These are phyloP conservation scores for Serinus canaria DNA, from an alignment of 2,113 vertebrate genomes.

Conservation along the genomic window DNA sequence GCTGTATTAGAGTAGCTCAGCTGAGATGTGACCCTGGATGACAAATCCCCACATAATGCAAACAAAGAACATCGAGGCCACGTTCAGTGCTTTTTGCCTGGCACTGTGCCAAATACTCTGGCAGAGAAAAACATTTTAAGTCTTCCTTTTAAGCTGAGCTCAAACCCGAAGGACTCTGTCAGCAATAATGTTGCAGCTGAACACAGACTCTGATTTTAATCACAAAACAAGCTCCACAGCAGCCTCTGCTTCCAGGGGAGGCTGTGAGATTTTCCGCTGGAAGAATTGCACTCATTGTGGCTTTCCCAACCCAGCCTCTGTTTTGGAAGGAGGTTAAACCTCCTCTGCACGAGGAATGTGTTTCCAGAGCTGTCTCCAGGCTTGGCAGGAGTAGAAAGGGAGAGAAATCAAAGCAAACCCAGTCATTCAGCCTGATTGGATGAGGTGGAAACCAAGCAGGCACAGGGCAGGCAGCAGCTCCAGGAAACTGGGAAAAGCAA, in stretches of 20 bases:
- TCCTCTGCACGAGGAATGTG: background rate
- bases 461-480: background rate
- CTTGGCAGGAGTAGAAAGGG: background rate
- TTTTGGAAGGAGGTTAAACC: background rate
- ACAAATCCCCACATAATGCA: background rate
- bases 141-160: background rate
- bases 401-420: background rate
- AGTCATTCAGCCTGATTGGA: background rate
- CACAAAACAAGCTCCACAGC: background rate
- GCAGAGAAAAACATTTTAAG: background rate
- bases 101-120: background rate
- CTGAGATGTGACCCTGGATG: background rate
- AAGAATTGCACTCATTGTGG: background rate
- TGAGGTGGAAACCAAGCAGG: background rate
- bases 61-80: background rate
- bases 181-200: background rate
- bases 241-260: background rate
- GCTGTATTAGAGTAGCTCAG: background rate
- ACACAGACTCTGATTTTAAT: background rate
- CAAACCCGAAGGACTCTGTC: background rate
- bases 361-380: background rate
- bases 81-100: background rate
- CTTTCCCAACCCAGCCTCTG: background rate
- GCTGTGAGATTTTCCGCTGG: background rate
- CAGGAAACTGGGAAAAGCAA: background rate